Evolutionary conservation across 2,797 vertebrate genomes (phyloP).

Genomic region (Eremophila alpestris): DNA sequence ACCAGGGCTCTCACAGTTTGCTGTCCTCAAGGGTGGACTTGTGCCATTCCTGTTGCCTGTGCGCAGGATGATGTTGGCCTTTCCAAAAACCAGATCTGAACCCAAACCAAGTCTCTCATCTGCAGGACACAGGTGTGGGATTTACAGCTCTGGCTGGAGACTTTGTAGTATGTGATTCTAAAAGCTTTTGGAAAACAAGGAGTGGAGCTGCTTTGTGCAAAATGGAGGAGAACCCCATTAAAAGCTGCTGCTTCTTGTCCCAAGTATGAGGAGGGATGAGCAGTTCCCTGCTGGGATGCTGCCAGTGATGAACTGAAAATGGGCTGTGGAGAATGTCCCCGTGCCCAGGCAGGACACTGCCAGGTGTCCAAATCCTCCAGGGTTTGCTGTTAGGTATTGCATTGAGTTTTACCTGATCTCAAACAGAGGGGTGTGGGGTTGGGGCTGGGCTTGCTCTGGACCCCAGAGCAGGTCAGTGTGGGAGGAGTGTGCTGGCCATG

Average conservation of each 20-base stretch:
- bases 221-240: neutral
- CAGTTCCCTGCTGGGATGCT: neutral
- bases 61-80: neutral
- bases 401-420: neutral
- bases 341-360: neutral
- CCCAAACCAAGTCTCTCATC: neutral
- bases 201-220: neutral
- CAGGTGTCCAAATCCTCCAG: neutral
- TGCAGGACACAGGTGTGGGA: neutral
- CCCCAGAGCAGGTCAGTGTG: rapidly evolving
- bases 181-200: neutral
- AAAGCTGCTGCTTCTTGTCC: neutral
- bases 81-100: neutral
- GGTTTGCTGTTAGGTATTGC: neutral
- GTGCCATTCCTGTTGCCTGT: neutral
- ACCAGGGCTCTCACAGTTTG: rapidly evolving
- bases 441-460: neutral
- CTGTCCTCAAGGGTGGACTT: neutral
- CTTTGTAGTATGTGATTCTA: rapidly evolving
- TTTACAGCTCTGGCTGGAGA: neutral
- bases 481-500: rapidly evolving
- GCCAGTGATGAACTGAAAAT: neutral
- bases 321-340: rapidly evolving
- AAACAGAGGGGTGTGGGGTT: rapidly evolving
- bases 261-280: rapidly evolving